Percentiles rank a stretch among this genome's conserved stretches.
Conservation (phyloP, 2,888 invertebrate species). For the Rhingia rostrata region DNA sequence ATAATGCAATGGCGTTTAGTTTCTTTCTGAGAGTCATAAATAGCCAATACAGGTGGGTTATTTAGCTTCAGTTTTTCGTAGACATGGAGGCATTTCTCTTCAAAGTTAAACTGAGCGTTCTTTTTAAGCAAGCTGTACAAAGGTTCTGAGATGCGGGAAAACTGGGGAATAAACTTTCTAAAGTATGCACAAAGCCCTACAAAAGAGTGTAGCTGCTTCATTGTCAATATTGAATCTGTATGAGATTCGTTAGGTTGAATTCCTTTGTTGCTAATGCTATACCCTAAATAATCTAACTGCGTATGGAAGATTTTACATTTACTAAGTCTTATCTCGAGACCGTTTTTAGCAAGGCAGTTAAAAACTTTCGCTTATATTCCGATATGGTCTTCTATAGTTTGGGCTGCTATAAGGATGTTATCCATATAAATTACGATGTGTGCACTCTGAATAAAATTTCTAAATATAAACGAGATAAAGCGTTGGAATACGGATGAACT, state of each 20-base stretch:
- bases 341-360: not conserved
- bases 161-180: slow-evolving; percentile 47
- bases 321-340: not conserved
- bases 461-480: not conserved
- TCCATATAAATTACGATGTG: too few relatives aligned
- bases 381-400: not conserved
- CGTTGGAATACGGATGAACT: too few relatives aligned
- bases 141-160: slow-evolving; percentile 75
- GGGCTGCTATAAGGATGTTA: not conserved
- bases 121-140: slow-evolving; percentile 75
- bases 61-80: slow-evolving; percentile 53
- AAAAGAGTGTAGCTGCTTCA: slow-evolving; percentile 16
- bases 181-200: slow-evolving; percentile 60
- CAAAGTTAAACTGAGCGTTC: slow-evolving; percentile 28
- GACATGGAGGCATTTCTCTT: not conserved
- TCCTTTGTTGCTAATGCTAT: slow-evolving; percentile 2
- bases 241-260: slow-evolving; percentile 24
- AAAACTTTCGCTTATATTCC: not conserved
- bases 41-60: slow-evolving; percentile 75
- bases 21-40: slow-evolving; percentile 75
- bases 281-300: slow-evolving; percentile 21
- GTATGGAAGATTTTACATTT: slow-evolving; percentile 1
- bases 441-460: not conserved
- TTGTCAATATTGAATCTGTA: slow-evolving; percentile 7
- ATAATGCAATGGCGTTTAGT: slow-evolving; percentile 76